phyloP scores from a whole-genome alignment of 1,140 invertebrate genomes.

The Drosophila auraria region DNA sequence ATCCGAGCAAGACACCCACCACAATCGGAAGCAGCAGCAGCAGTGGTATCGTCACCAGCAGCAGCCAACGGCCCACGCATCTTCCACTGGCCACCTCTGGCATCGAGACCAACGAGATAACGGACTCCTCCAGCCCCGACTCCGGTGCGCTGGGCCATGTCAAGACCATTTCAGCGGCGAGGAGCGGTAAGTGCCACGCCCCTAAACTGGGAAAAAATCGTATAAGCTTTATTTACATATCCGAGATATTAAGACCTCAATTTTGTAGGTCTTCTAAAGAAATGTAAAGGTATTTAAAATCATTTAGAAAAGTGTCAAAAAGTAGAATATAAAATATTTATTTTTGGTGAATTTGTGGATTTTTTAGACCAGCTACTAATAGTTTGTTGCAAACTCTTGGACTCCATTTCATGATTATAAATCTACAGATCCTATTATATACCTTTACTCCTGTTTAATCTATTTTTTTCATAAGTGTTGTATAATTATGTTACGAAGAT shows the following conservation, averaged over 20 bases:
- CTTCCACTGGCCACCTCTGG: conserved; percentile 58
- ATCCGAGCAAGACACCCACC: conserved; percentile 42
- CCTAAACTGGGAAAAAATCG: neutral
- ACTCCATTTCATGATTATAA: neutral
- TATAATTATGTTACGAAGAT: too few species aligned
- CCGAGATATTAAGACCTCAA: too few species aligned
- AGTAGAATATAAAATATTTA: too few species aligned
- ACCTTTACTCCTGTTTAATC: neutral
- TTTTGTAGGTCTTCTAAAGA: too few species aligned
- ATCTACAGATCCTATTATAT: neutral
- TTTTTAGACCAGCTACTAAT: neutral
- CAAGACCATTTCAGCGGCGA: conserved; percentile 83
- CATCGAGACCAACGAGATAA: conserved; percentile 83
- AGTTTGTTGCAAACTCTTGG: neutral
- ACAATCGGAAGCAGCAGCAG: conserved; percentile 32
- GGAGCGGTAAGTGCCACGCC: conserved; percentile 74
- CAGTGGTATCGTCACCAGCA: conserved; percentile 39
- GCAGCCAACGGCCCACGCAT: conserved; percentile 62
- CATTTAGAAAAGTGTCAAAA: too few species aligned
- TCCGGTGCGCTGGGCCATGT: conserved; percentile 59
- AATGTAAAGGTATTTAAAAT: too few species aligned
- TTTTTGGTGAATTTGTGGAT: too few species aligned
- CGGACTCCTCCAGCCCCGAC: conserved; percentile 70
- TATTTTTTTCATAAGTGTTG: neutral
- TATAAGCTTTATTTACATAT: neutral